phyloP scores from a whole-genome alignment of 2,888 invertebrate genomes.

The Meandrusa payeni region DNA sequence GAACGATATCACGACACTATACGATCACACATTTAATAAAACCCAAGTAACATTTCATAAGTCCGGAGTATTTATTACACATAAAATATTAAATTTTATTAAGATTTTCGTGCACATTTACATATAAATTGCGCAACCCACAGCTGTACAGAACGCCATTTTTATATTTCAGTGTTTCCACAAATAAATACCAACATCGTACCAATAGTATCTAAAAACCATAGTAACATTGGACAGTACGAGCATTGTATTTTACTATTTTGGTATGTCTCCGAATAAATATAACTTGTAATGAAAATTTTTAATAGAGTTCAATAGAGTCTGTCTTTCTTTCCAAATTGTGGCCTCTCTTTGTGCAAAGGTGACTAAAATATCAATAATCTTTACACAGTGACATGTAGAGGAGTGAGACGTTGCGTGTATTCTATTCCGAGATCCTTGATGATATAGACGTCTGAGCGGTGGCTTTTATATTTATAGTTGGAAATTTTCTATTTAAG shows the following conservation, averaged over 20 bases:
- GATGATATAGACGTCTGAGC: no score
- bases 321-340: no score
- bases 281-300: no score
- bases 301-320: no score
- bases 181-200: slow-evolving; percentile 24
- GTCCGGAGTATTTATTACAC: slow-evolving; percentile 48
- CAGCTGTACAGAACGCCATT: slow-evolving; percentile 78
- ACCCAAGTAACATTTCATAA: slow-evolving; percentile 51
- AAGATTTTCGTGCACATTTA: slow-evolving; percentile 69
- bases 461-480: not conserved
- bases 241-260: no score
- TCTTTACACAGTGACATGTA: no score
- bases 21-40: slow-evolving; percentile 45
- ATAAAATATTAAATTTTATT: slow-evolving; percentile 51
- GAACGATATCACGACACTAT: slow-evolving; percentile 48
- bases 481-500: slow-evolving; percentile 7
- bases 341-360: no score
- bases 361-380: no score
- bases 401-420: no score
- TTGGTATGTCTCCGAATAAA: no score
- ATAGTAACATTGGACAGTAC: no score
- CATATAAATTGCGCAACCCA: slow-evolving; percentile 79
- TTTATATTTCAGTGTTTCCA: slow-evolving; percentile 57
- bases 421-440: no score
- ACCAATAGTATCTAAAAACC: slow-evolving; percentile 16